phyloP scores from a whole-genome alignment of 35 echinoderm and acorn worm genomes.

The Ptychodera flava region DNA sequence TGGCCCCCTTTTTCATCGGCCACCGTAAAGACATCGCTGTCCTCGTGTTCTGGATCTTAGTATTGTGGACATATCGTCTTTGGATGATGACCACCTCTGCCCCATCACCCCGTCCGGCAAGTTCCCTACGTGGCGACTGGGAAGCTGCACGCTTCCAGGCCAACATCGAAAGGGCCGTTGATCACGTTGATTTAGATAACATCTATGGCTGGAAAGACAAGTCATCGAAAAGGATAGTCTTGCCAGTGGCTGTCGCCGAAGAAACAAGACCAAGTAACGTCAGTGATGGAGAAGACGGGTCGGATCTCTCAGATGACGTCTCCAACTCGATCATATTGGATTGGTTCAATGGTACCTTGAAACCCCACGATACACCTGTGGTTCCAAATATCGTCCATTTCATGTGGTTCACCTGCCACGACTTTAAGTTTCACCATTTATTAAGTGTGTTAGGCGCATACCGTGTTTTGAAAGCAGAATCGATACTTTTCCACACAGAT shows the following conservation, averaged over 20 bases:
- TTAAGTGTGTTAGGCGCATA: background rate
- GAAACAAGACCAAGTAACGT: background rate
- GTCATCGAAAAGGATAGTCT: background rate
- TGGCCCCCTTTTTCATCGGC: background rate
- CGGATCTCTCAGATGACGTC: background rate
- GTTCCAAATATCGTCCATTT: background rate
- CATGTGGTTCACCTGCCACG: background rate
- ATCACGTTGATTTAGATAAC: background rate
- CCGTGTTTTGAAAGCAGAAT: background rate
- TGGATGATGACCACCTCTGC: background rate
- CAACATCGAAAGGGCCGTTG: too few species aligned
- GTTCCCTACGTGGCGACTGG: background rate
- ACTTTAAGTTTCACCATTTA: background rate
- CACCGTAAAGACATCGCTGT: background rate
- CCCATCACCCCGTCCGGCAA: background rate
- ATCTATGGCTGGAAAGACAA: background rate
- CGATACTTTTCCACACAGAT: background rate
- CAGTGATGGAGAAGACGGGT: background rate
- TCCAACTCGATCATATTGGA: background rate
- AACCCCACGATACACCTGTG: background rate
- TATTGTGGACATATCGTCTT: background rate
- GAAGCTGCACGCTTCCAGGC: background rate
- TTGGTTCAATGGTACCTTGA: background rate
- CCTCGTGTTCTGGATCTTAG: background rate
- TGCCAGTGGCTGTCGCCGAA: background rate